Base-by-base conservation (phyloP, 1,140 invertebrate genomes). In the Zaprionus camerounensis region DNA sequence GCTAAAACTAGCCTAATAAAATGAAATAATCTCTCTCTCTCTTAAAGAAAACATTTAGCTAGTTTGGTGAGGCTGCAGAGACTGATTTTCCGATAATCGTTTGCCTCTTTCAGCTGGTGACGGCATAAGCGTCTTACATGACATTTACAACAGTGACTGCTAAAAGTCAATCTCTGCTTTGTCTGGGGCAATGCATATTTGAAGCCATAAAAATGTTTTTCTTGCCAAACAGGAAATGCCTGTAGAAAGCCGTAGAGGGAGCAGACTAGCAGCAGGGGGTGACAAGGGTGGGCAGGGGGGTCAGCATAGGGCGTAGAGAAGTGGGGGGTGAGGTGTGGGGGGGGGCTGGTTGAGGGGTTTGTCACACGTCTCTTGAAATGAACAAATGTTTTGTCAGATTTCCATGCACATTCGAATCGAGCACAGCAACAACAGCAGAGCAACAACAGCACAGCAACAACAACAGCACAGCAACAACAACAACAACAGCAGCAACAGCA, bases 81-180 rank as follows among this genome's bases (percentile, higher is more conserved):
- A 26, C 24, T 26, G 46, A 20, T 51, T 24, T 51, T 13, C 46
- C 46, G 46, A 51, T 51, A 22, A 51, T 5, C 46, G 17, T 51
- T 51, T 22, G 2, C 20, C 17, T 51, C 46, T 51, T 20, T 51
- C 4, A 51, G 46, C 9, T 4, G 46, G 5, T 11, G 46, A 51
- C 20, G 20, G 46, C 11, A 5, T 51, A 51, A 51, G 20, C 17
- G 20, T 24, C 46, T 69, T 84, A 68, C 82, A 86, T 85, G 82
- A 85, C 82, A 86, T 86, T 85, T 85, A 86, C 82, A 76, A 69
- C 75, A 67, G 64, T 61, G 31, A 51, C 72, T 67, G 82, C 78
- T 71, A 85, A 85, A 84, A 87, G 84, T 90, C 78, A 87, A 87
- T 90, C 84, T 90, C 74, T 76, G 83, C 72, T 84, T 88, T 88